Percentiles rank a stretch among this genome's conserved stretches.
These are phyloP conservation scores for Zygaena filipendulae DNA, from an alignment of 2,888 invertebrate species.

Conservation along the genomic window DNA sequence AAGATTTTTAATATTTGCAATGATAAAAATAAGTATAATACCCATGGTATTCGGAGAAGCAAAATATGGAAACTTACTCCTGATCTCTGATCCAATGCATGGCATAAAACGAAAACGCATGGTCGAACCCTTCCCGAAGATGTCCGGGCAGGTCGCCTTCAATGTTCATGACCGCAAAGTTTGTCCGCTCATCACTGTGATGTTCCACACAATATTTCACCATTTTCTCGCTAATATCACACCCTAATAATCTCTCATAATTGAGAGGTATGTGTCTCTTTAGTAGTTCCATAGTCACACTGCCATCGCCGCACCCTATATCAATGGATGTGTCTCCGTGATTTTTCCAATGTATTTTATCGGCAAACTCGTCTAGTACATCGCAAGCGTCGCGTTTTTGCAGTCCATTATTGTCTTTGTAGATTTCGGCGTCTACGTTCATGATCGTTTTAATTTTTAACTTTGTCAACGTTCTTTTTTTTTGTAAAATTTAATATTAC, in stretches of 20 bases:
- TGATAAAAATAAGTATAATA: too few relatives aligned
- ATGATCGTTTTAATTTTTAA: conserved; percentile 19
- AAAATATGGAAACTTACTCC: too few relatives aligned
- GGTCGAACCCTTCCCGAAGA: conserved; percentile 67
- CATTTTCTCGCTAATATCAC: conserved; percentile 79
- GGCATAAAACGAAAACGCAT: conserved; percentile 81
- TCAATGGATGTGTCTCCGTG: conserved; percentile 66
- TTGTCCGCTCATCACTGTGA: conserved; percentile 47
- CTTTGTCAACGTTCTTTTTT: conserved; percentile 14
- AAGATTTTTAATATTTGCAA: too few relatives aligned
- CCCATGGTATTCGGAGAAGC: too few relatives aligned
- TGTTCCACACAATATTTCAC: conserved; percentile 71
- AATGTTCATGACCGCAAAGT: conserved; percentile 70
- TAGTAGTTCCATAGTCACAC: conserved; percentile 71
- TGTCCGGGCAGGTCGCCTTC: conserved; percentile 54
- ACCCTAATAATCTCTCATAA: conserved; percentile 67
- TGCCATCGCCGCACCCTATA: conserved; percentile 81
- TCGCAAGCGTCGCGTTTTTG: conserved; percentile 71
- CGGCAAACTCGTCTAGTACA: conserved; percentile 72
- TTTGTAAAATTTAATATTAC: conserved; percentile 13
- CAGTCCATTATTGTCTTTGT: conserved; percentile 73
- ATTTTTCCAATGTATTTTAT: conserved; percentile 65
- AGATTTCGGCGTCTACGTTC: conserved; percentile 75
- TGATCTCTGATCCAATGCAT: conserved; percentile 83
- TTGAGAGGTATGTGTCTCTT: conserved; percentile 68